These are phyloP conservation scores for Enteromius radiatus DNA, from an alignment of 2,797 vertebrate genomes.

Conservation along the genomic window DNA sequence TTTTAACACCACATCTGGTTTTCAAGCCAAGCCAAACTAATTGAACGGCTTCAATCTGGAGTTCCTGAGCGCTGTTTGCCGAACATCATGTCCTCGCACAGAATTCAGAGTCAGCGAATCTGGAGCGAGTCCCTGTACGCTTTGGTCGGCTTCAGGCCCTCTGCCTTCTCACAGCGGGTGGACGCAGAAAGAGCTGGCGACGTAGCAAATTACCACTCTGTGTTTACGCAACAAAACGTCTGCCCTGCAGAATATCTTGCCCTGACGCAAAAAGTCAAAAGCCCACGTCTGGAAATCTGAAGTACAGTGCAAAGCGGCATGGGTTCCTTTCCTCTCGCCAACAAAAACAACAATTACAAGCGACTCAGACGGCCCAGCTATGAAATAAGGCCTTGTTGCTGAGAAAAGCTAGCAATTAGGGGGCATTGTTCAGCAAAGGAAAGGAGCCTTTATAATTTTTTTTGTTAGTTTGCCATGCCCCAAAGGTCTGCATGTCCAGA, in stretches of 20 bases:
- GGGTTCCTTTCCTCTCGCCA: constrained; percentile 81
- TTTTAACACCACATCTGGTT: constrained; percentile 77
- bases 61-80: constrained; percentile 74
- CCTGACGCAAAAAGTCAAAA: constrained; percentile 81
- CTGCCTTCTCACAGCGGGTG: constrained; percentile 70
- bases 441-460: constrained; percentile 72
- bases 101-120: constrained; percentile 57
- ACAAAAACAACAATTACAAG: constrained; percentile 92
- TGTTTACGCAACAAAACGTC: constrained; percentile 87
- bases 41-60: constrained; percentile 68
- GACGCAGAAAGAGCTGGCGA: constrained; percentile 71
- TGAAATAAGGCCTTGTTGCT: constrained; percentile 85
- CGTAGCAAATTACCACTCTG: constrained; percentile 81
- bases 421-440: constrained; percentile 78
- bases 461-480: constrained; percentile 67
- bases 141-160: constrained; percentile 34
- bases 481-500: constrained; percentile 66
- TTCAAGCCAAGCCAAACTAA: constrained; percentile 72
- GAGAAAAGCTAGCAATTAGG: constrained; percentile 86
- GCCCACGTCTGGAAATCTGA: constrained; percentile 86
- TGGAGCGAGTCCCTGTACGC: constrained; percentile 55
- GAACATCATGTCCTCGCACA: constrained; percentile 67
- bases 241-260: constrained; percentile 87
- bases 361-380: constrained; percentile 82
- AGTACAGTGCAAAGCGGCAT: constrained; percentile 82